These are phyloP conservation scores for Cephus cinctus DNA, from an alignment of 1,140 invertebrate genomes.

Conservation along the genomic window DNA sequence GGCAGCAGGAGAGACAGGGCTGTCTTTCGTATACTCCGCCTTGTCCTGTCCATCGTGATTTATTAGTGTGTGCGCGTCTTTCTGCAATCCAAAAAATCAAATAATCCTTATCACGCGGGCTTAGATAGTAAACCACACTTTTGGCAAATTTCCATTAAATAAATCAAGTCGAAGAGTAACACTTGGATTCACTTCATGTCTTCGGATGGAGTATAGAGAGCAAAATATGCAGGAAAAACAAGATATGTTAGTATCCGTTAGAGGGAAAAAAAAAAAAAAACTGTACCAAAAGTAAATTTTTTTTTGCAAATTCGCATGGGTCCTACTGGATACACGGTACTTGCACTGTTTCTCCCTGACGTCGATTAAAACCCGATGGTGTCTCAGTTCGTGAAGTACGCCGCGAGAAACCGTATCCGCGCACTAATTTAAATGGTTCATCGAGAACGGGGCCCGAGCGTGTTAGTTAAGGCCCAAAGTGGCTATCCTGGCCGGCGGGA, in stretches of 20 bases:
- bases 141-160: neutral
- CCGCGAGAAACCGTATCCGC: too few species aligned
- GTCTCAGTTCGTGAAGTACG: too few species aligned
- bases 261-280: too few species aligned
- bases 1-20: constrained; percentile 40
- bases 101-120: neutral
- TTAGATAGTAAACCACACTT: neutral
- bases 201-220: too few species aligned
- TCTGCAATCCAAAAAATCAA: constrained; percentile 42
- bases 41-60: constrained; percentile 50
- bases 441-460: constrained; percentile 13
- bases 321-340: neutral
- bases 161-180: too few species aligned
- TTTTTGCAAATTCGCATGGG: too few species aligned
- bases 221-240: too few species aligned
- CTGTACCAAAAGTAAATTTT: too few species aligned
- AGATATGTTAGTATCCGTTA: too few species aligned
- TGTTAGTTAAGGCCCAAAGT: constrained; percentile 30
- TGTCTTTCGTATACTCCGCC: constrained; percentile 49
- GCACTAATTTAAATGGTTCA: constrained; percentile 17
- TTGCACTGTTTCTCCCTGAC: too few species aligned
- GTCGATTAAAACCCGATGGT: too few species aligned
- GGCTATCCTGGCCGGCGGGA: constrained; percentile 45
- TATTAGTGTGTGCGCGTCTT: constrained; percentile 28
- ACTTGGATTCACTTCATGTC: too few species aligned